Percentiles rank a stretch among this genome's conserved stretches.
These are phyloP conservation scores for Chrysemys picta DNA, from an alignment of 2,113 vertebrate genomes.

Conservation along the genomic window DNA sequence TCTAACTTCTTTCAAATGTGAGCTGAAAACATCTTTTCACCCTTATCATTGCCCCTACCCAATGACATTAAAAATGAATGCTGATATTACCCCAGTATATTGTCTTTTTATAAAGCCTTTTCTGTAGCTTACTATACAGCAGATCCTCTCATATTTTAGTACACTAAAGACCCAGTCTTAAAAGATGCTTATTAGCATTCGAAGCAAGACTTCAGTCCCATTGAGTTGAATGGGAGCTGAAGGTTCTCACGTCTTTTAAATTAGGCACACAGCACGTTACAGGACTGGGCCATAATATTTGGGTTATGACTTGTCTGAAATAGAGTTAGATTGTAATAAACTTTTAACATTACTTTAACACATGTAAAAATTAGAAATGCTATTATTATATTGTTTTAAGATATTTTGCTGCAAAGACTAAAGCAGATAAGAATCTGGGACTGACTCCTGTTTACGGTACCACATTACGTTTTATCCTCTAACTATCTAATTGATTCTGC, in stretches of 20 bases:
- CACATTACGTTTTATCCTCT: background rate
- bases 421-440: background rate
- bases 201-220: fast-evolving
- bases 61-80: background rate
- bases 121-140: background rate
- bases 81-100: background rate
- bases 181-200: fast-evolving
- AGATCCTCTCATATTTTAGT: background rate
- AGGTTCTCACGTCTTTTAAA: fast-evolving
- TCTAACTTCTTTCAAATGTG: background rate
- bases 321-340: background rate
- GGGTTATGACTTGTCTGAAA: fast-evolving
- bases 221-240: fast-evolving
- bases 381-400: background rate
- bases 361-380: background rate
- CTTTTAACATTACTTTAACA: background rate
- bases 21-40: background rate
- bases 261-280: fast-evolving
- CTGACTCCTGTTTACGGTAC: background rate
- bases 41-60: background rate
- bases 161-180: fast-evolving
- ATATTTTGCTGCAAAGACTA: background rate
- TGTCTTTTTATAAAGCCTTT: background rate
- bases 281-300: background rate
- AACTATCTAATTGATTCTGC: background rate